Base-by-base conservation (phyloP, 2,888 invertebrate genomes). In the Allacma fusca region DNA sequence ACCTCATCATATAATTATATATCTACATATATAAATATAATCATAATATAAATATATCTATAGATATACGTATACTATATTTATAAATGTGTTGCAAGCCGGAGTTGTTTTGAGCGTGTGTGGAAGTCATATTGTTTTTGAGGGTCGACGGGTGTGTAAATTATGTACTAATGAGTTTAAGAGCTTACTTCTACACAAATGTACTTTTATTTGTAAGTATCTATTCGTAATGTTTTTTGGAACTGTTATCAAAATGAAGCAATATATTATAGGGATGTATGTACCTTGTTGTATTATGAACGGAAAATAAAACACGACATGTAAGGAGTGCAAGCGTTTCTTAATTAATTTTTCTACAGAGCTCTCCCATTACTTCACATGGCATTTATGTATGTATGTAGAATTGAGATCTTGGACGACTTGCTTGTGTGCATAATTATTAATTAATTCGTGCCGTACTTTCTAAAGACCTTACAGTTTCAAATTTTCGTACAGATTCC, bases 191-290 rank as follows among this genome's bases (percentile, higher is more conserved):
- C 50, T 50, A n/a, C 2, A 50, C 16, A 50, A 59, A 73, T 73
- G 73, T 73, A 73, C 73, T n/a, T 73, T 73, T 73, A 73, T 73
- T 73, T 73, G 73, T 73, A 73, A 73, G 73, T 73, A 73, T 23
- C 59, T n/a, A 50, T 50, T 19, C 50, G 5, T 50, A 34, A 19
- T 50, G 50, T 50, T 50, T n/a, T 50, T 50, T 50, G 50, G 50
- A 50, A 50, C 4, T 50, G 50, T 50, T 50, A 50, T 50, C n/a
- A 50, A 50, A 50, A 50, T n/a, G 50, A 50, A 50, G 50, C 50
- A 50, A 50, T 50, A 50, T 50, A 50, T 50, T 50, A n/a, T n/a
- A 50, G 50, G 50, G 16, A 50, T 50, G 50, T 50, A 50, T 50
- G 50, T 50, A 50, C 50, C 50, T 50, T 50, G 50, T 50, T 50